phyloP scores from a whole-genome alignment of 2,113 vertebrate species.

The Megalops atlanticus region DNA sequence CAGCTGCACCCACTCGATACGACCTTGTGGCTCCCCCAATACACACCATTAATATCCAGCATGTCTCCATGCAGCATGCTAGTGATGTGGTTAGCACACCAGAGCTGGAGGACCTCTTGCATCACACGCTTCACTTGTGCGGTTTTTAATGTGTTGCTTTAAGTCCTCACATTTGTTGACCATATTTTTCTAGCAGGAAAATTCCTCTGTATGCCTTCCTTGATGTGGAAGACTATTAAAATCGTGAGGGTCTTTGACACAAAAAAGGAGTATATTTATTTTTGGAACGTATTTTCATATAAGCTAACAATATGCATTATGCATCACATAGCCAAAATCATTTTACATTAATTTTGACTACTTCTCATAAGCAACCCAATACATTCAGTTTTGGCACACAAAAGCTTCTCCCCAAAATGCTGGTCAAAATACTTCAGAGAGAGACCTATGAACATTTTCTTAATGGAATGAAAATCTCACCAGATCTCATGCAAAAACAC shows the following conservation, averaged over 20 bases:
- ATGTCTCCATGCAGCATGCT: slow-evolving; percentile 71
- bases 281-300: neutral
- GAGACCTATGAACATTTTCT: neutral
- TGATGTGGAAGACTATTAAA: slow-evolving; percentile 57
- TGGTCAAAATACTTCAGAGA: neutral
- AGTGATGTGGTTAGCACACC: slow-evolving; percentile 75
- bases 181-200: slow-evolving; percentile 66
- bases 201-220: slow-evolving; percentile 47
- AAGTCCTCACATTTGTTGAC: slow-evolving; percentile 73
- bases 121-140: slow-evolving; percentile 67
- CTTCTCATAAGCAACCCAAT: too few relatives aligned
- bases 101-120: slow-evolving; percentile 67
- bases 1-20: slow-evolving; percentile 70
- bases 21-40: slow-evolving; percentile 62
- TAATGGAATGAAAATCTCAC: slow-evolving; percentile 39
- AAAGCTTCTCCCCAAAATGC: too few relatives aligned
- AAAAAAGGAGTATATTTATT: neutral
- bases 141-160: slow-evolving; percentile 65
- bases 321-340: neutral
- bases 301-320: neutral
- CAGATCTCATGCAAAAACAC: slow-evolving; percentile 53
- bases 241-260: neutral
- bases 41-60: slow-evolving; percentile 49
- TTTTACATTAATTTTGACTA: too few relatives aligned
- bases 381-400: too few relatives aligned